These are phyloP conservation scores for Ischnus inquisitorius DNA, from an alignment of 2,888 invertebrate species.

Conservation along the genomic window DNA sequence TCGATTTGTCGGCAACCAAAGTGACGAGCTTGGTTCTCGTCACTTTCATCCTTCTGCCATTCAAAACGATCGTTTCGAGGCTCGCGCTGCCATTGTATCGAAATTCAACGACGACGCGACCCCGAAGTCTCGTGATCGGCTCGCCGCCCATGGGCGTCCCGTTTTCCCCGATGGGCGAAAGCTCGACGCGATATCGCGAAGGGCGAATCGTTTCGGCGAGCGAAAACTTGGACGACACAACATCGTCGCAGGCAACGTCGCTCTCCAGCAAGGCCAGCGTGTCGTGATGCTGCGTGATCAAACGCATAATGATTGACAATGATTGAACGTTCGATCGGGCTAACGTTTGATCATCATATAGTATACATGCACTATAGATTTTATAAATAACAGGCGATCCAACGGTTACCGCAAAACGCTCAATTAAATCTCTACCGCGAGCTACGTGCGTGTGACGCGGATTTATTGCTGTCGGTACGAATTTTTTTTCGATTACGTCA, in stretches of 20 bases:
- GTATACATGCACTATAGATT: slow-evolving; percentile 4
- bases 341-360: not conserved
- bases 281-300: slow-evolving; percentile 71
- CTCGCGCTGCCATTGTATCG: slow-evolving; percentile 70
- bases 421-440: slow-evolving; percentile 8
- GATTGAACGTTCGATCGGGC: slow-evolving; percentile 40
- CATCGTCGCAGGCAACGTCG: slow-evolving; percentile 72
- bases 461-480: slow-evolving; percentile 26
- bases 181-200: slow-evolving; percentile 75
- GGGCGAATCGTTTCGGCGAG: slow-evolving; percentile 77
- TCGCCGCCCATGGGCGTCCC: slow-evolving; percentile 19
- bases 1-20: not conserved
- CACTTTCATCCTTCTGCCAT: slow-evolving; percentile 75
- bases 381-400: slow-evolving; percentile 7
- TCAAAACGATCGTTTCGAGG: slow-evolving; percentile 75
- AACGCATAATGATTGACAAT: slow-evolving; percentile 22
- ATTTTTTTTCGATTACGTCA: slow-evolving; percentile 11
- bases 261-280: slow-evolving; percentile 72
- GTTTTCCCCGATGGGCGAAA: slow-evolving; percentile 73
- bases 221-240: slow-evolving; percentile 66
- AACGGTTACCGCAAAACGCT: not conserved
- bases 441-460: slow-evolving; percentile 2
- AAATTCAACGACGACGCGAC: slow-evolving; percentile 77
- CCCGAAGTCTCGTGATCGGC: slow-evolving; percentile 72
- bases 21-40: slow-evolving; percentile 57